phyloP scores from a whole-genome alignment of 2,888 invertebrate genomes.

The Dusona sp. region DNA sequence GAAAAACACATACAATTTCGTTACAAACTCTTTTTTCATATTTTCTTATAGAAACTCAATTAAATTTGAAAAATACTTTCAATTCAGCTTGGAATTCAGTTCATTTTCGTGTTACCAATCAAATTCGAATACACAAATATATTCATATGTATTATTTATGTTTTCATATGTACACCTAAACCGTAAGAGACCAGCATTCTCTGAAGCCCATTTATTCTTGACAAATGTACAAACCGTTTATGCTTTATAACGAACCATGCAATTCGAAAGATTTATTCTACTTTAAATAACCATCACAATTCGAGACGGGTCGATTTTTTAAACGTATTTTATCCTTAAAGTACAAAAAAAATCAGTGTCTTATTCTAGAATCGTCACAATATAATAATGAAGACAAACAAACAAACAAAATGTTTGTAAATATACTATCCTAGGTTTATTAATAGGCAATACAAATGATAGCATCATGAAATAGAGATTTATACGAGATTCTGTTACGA shows the following conservation, averaged over 20 bases:
- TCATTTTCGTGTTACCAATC: neutral
- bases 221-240: neutral
- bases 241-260: neutral
- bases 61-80: neutral
- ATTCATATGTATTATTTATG: neutral
- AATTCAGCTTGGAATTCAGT: no score
- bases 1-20: conserved; percentile 55
- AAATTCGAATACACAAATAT: neutral
- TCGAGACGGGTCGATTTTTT: neutral
- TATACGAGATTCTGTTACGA: neutral
- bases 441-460: neutral
- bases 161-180: conserved; percentile 4
- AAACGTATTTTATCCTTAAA: neutral
- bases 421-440: neutral
- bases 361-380: neutral
- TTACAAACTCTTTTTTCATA: conserved; percentile 21
- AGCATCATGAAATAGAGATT: neutral
- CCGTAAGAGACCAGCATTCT: conserved; percentile 27
- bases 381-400: no score
- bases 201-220: conserved; percentile 28
- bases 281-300: neutral
- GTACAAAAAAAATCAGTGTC: neutral
- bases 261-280: neutral
- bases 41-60: neutral
- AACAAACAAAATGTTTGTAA: no score